A percentile compares a stretch with the other conserved stretches of the same genome.
Conservation (phyloP, 1,140 invertebrate species). For the Trichoplusia ni region DNA sequence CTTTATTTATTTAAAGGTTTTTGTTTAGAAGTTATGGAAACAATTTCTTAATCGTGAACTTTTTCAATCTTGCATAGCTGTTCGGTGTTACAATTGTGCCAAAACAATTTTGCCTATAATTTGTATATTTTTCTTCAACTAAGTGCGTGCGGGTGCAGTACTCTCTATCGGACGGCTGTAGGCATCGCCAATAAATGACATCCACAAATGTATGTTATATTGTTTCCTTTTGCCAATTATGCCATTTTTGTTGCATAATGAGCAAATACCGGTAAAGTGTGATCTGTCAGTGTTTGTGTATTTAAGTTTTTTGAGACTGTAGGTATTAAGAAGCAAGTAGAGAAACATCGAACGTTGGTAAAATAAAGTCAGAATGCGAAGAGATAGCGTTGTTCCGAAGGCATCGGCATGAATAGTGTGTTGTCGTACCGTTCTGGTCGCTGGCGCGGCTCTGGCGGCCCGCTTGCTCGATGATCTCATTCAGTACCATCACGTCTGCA, state of each 20-base stretch:
- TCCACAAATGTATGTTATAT: constrained; percentile 55
- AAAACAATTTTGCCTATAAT: background rate
- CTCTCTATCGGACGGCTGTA: constrained; percentile 22
- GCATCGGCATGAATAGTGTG: constrained; percentile 40
- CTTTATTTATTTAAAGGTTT: no score
- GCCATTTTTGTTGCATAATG: constrained; percentile 76
- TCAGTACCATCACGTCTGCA: constrained; percentile 98
- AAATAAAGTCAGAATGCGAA: constrained; percentile 24
- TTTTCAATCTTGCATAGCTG: no score
- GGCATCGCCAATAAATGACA: constrained; percentile 72
- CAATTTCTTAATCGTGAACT: no score
- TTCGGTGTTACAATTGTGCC: background rate
- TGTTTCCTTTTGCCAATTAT: constrained; percentile 74
- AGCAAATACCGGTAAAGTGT: constrained; percentile 74
- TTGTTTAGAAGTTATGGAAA: no score
- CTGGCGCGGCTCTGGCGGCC: constrained; percentile 88
- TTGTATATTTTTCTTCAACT: constrained; percentile 16
- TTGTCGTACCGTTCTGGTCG: constrained; percentile 91
- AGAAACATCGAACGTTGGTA: constrained; percentile 14
- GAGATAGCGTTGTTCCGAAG: constrained; percentile 11
- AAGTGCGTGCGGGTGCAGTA: constrained; percentile 40
- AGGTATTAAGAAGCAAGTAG: constrained; percentile 8
- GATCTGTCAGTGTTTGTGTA: constrained; percentile 47
- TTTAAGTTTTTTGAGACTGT: background rate
- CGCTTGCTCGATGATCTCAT: constrained; percentile 98